Conservation (phyloP, 2,113 vertebrate genomes). For the Sebastes schlegelii region DNA sequence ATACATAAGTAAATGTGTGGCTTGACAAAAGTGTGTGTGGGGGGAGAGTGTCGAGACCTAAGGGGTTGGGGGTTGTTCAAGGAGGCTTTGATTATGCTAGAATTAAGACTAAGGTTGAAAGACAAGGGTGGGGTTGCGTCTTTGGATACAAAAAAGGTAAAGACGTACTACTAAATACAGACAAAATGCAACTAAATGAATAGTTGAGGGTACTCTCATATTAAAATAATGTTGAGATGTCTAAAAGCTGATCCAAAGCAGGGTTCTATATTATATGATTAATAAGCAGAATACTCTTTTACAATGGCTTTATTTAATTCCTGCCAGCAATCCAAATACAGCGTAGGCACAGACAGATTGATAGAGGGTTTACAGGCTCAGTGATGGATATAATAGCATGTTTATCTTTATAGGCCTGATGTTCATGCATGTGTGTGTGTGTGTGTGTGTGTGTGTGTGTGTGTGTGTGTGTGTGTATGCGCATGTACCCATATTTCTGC, state of each 20-base stretch:
- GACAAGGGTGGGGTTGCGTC: slow-evolving; percentile 21
- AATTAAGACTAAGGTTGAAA: slow-evolving; percentile 34
- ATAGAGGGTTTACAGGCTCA: slow-evolving; percentile 49
- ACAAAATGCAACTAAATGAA: not conserved
- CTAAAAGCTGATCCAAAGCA: not conserved
- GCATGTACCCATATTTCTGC: slow-evolving; percentile 21
- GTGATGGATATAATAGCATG: slow-evolving; percentile 53
- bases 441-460: slow-evolving; percentile 16
- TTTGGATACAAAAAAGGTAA: slow-evolving; percentile 5
- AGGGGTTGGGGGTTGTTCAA: slow-evolving; percentile 46
- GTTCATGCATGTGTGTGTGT: slow-evolving; percentile 20
- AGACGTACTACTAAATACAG: not conserved
- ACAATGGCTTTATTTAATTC: slow-evolving; percentile 36
- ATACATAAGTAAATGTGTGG: slow-evolving; percentile 46
- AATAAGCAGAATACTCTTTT: slow-evolving; percentile 25
- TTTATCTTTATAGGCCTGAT: slow-evolving; percentile 58
- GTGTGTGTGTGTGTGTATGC: not conserved
- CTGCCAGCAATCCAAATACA: slow-evolving; percentile 37
- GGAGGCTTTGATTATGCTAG: slow-evolving; percentile 47
- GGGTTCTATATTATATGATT: not conserved
- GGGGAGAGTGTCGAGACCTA: not conserved
- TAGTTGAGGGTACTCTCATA: not conserved
- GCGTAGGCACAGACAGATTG: slow-evolving; percentile 39
- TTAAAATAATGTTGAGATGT: not conserved
- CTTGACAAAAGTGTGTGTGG: not conserved